Conservation (phyloP, 2,888 invertebrate species). For the Pandemis cinnamomeana region DNA sequence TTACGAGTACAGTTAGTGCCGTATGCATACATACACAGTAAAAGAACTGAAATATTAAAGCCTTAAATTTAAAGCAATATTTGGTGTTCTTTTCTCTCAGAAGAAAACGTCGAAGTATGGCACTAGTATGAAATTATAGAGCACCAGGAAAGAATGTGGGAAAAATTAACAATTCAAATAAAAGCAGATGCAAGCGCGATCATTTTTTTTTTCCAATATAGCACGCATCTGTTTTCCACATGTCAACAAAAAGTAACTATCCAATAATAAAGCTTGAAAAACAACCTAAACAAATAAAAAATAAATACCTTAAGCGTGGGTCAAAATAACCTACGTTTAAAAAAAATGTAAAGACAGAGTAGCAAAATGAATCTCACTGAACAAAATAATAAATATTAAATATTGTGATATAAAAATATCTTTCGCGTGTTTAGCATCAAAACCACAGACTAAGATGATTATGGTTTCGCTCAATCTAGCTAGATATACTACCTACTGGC, state of each 20-base stretch:
- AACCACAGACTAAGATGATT: constrained; percentile 13
- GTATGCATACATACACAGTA: constrained; percentile 22
- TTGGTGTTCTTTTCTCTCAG: constrained; percentile 36
- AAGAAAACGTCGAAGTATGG: constrained; percentile 38
- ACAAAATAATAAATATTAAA: constrained; percentile 45
- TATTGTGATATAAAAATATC: constrained; percentile 38
- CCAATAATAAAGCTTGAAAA: constrained; percentile 39
- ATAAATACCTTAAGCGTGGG: constrained; percentile 46
- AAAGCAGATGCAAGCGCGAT: neutral
- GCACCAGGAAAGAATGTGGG: constrained; percentile 26
- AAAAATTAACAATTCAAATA: constrained; percentile 16
- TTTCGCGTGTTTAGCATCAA: constrained; percentile 20
- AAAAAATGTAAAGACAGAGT: constrained; percentile 44
- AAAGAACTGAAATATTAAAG: constrained; percentile 41
- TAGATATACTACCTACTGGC: neutral
- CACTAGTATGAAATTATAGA: constrained; percentile 30
- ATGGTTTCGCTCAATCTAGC: constrained; percentile 36
- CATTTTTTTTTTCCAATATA: neutral
- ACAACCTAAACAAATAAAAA: constrained; percentile 42
- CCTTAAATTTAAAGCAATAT: constrained; percentile 41
- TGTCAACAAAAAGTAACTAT: constrained; percentile 32
- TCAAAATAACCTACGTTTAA: constrained; percentile 36
- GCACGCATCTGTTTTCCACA: constrained; percentile 6
- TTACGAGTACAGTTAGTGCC: constrained; percentile 3
- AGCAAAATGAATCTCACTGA: constrained; percentile 40